Evolutionary conservation across 2,113 vertebrate genomes (phyloP), one percentile per base, ranked within the genome.

Genomic region (Stomatorhinus ivindoensis): DNA sequence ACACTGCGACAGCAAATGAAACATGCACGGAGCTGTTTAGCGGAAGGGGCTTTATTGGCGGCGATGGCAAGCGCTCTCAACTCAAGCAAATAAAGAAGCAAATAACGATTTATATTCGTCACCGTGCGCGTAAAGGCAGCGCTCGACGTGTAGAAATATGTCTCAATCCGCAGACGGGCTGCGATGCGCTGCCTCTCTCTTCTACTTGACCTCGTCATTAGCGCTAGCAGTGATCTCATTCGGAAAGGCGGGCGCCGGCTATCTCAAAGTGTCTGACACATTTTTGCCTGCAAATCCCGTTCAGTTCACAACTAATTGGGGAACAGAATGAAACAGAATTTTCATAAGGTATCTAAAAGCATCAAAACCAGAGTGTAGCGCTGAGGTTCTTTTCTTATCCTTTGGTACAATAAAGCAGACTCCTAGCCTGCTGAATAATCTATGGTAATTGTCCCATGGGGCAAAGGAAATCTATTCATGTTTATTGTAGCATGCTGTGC

Each of bases 161-260:
- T 94, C 94, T 94, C 94, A 92, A 92, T 90, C 92, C 94, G 94
- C 92, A 93, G 93, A 92, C 93, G 94, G 95, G 94, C 92, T 94
- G 94, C 95, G 95, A 95, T 93, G 92, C 93, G 15, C 35, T 31
- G 51, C 88, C 39, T 93, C 92, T 93, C 94, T n/a, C 94, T 95
- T 94, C 94, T 94, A 96, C 96, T 96, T 96, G 95, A 96, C 95
- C 96, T 92, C 94, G 92, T 94, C 94, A 95, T 96, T 96, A 95
- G 96, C 93, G 94, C 87, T 90, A 94, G 94, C 94, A 93, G 95
- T 95, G 95, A 96, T 96, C 95, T 96, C 95, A 96, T 96, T 96
- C 95, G 94, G 95, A 94, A 94, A 95, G 93, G 93, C 95, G 93
- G 92, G 93, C 94, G 93, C 92, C 92, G 93, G 94, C 93, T 92